Conservation (phyloP, 2,113 vertebrate species). For the Orcinus orca region DNA sequence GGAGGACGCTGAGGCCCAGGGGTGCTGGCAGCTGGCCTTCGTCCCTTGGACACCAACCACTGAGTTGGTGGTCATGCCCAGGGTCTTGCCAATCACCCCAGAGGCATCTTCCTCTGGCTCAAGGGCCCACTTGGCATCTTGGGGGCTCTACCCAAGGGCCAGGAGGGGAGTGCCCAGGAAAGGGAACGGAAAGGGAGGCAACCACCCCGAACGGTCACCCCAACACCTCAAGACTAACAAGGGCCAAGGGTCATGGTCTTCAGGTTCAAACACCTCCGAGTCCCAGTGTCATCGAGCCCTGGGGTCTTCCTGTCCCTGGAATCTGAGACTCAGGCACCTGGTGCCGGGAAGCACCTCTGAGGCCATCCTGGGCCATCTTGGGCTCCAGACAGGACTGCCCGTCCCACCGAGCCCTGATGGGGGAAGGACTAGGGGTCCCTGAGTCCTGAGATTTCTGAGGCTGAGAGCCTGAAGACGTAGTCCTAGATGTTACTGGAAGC, state of each 20-base stretch:
- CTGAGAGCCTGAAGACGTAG: accelerated
- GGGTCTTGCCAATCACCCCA: background rate
- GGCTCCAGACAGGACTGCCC: background rate
- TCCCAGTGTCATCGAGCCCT: accelerated
- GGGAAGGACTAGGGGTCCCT: accelerated
- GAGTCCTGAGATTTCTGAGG: accelerated
- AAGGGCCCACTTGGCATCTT: background rate
- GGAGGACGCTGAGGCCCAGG: background rate
- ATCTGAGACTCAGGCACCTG: background rate
- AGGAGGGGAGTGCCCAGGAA: background rate
- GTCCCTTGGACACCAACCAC: accelerated
- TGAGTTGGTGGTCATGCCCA: background rate
- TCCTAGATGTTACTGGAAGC: accelerated
- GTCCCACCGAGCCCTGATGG: background rate
- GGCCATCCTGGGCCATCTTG: accelerated
- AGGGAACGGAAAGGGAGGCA: background rate
- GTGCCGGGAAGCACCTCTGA: background rate
- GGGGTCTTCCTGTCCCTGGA: background rate
- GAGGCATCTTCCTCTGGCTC: background rate
- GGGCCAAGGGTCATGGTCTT: background rate
- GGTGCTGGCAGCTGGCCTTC: accelerated
- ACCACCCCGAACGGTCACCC: background rate
- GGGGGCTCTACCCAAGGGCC: background rate
- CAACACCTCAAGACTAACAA: accelerated
- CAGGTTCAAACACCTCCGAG: accelerated